A percentile compares a stretch with the other conserved stretches of the same genome.
Conservation (phyloP, 2,113 vertebrate species). For the Vulpes vulpes region DNA sequence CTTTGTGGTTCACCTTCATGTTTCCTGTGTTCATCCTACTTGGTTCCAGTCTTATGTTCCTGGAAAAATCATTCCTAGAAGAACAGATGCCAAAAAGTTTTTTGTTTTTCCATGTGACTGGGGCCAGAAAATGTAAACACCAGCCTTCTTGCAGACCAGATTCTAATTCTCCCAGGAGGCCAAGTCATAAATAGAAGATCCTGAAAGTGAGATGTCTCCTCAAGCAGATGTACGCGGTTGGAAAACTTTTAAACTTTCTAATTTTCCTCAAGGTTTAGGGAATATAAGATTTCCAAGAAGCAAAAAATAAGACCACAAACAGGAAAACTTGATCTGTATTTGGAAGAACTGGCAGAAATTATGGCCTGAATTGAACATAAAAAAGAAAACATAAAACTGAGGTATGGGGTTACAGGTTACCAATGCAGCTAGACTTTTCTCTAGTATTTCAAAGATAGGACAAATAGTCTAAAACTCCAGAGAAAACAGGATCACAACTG, state of each 20-base stretch:
- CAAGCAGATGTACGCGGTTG: conserved; percentile 8
- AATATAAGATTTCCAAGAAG: conserved; percentile 28
- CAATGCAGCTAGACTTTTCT: background rate
- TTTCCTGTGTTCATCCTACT: background rate
- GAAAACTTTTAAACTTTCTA: conserved; percentile 38
- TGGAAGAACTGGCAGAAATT: background rate
- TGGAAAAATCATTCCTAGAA: conserved; percentile 64
- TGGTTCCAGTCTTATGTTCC: conserved; percentile 37
- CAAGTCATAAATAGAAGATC: background rate
- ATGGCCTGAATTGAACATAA: background rate
- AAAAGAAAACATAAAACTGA: background rate
- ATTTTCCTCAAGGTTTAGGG: conserved; percentile 7
- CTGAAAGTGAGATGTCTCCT: background rate
- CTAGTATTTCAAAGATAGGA: background rate
- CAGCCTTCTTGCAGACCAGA: conserved; percentile 22
- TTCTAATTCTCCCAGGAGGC: conserved; percentile 20
- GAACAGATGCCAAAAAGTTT: background rate
- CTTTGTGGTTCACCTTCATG: background rate
- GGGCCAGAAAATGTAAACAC: conserved; percentile 43
- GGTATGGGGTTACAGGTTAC: fast-evolving
- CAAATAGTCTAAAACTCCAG: background rate
- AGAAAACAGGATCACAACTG: background rate
- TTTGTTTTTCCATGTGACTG: conserved; percentile 18
- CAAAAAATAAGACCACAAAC: background rate
- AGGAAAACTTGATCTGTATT: background rate